phyloP scores from a whole-genome alignment of 2,113 vertebrate genomes.

The Microcebus murinus region DNA sequence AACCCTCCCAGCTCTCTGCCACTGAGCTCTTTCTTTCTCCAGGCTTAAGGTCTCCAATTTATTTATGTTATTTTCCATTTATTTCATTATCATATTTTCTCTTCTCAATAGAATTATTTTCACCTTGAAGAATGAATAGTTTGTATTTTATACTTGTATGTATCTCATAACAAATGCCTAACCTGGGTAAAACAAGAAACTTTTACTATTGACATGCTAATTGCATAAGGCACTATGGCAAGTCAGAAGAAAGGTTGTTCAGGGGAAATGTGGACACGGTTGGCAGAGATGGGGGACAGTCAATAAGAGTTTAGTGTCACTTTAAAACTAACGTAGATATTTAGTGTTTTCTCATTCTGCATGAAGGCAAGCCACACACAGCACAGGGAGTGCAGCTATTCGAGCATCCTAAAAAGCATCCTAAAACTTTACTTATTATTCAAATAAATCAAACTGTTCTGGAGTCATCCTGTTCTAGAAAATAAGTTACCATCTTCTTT shows the following conservation, averaged over 20 bases:
- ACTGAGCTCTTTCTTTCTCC: not conserved
- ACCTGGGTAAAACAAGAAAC: not conserved
- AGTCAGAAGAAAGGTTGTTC: not conserved
- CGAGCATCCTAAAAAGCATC: not conserved
- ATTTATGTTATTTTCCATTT: not conserved
- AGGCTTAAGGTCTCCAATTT: not conserved
- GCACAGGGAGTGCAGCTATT: not conserved
- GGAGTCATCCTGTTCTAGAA: not conserved
- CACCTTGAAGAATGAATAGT: not conserved
- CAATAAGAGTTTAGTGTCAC: not conserved
- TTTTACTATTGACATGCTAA: not conserved
- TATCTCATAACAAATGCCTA: not conserved
- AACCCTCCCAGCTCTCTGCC: not conserved
- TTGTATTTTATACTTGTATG: not conserved
- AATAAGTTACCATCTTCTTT: not conserved
- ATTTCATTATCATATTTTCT: not conserved
- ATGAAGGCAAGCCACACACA: not conserved
- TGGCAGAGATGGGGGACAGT: rapidly evolving
- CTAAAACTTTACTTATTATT: not conserved
- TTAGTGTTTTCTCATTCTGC: not conserved
- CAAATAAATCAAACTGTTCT: not conserved
- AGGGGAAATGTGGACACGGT: rapidly evolving
- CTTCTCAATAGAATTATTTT: not conserved
- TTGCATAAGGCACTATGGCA: not conserved
- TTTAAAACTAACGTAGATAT: not conserved